phyloP scores from a whole-genome alignment of 2,113 vertebrate species.

The Stictonetta naevosa region DNA sequence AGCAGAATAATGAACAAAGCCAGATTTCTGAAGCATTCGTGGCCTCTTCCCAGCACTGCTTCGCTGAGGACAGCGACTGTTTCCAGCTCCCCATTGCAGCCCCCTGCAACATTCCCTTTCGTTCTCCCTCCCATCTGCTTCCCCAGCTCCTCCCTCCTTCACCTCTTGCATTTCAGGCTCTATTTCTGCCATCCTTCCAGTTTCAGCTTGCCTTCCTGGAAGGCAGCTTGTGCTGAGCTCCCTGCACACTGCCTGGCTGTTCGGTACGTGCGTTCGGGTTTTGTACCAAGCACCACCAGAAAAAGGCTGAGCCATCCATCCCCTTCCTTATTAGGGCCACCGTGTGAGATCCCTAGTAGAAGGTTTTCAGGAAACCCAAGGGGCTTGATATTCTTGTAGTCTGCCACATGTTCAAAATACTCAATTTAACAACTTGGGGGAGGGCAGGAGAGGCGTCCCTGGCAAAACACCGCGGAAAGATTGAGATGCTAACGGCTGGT shows the following conservation, averaged over 20 bases:
- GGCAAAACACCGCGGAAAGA: neutral
- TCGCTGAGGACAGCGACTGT: neutral
- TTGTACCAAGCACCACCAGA: neutral
- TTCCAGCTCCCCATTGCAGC: neutral
- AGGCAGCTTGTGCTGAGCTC: neutral
- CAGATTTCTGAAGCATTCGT: neutral
- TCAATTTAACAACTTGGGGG: neutral
- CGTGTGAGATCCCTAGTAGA: neutral
- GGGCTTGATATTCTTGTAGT: neutral
- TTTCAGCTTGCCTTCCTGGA: neutral
- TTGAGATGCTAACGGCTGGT: neutral
- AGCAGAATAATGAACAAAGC: neutral
- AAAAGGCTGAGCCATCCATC: neutral
- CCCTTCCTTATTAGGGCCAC: neutral
- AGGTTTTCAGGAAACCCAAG: neutral
- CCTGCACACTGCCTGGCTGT: rapidly evolving
- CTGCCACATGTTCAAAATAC: neutral
- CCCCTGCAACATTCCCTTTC: neutral
- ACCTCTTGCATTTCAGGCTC: neutral
- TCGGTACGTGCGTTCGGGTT: rapidly evolving
- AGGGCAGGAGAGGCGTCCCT: neutral
- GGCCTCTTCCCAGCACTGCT: neutral
- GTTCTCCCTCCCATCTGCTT: neutral
- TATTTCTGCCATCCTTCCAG: neutral
- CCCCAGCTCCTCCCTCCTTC: neutral